These are phyloP conservation scores for Syngnathus scovelli DNA, from an alignment of 2,113 vertebrate species.

Conservation along the genomic window DNA sequence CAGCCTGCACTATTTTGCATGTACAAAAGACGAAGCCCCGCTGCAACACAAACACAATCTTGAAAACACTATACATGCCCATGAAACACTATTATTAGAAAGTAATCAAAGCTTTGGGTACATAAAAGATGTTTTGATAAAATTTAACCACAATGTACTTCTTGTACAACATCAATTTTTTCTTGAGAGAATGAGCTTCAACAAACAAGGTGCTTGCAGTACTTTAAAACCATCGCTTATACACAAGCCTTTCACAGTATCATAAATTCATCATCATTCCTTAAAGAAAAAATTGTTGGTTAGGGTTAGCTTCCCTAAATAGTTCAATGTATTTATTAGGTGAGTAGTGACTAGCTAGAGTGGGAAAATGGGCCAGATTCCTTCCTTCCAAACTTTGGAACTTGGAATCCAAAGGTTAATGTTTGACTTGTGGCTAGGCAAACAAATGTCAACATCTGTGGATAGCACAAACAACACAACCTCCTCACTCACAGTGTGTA, in stretches of 20 bases:
- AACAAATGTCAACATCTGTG: constrained; percentile 21
- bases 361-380: constrained; percentile 15
- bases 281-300: background rate
- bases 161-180: background rate
- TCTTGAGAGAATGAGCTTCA: background rate
- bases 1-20: background rate
- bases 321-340: background rate
- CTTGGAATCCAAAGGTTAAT: constrained; percentile 61
- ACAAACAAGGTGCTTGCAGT: constrained; percentile 14
- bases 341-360: background rate
- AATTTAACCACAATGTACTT: background rate
- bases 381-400: no score
- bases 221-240: constrained; percentile 6
- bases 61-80: background rate
- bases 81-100: background rate
- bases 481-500: background rate
- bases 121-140: background rate
- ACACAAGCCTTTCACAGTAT: background rate
- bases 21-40: background rate
- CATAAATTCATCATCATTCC: background rate
- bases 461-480: constrained; percentile 2
- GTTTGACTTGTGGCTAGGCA: constrained; percentile 50
- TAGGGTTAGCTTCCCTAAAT: background rate
- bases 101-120: background rate
- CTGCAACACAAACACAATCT: background rate